Evolutionary conservation across 2,888 invertebrate species (phyloP), one percentile per base, ranked within the genome.

Genomic region (Hirtodrosophila histrioides): DNA sequence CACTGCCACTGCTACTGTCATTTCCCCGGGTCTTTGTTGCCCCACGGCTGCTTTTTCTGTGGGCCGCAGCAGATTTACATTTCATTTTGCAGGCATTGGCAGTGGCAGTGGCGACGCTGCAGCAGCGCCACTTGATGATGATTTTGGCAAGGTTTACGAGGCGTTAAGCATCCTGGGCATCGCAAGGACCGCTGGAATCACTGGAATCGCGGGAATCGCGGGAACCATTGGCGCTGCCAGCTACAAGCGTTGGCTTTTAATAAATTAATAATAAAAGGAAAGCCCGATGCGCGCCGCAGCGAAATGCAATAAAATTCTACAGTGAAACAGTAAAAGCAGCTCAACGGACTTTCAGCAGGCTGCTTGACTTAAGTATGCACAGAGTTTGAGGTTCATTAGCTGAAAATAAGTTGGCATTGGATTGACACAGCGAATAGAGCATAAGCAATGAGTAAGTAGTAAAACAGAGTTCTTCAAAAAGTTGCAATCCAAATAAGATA

Each of bases 61-160:
- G 50, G 54, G 56, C 66, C 64, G 63, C 58, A 55, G 62, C 69
- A 65, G 86, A 86, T 84, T 84, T 84, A 86, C 88, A 82, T 84
- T 86, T 82, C 72, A 82, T 82, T 31, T 87, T 82, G 62, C 69
- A 24, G 53, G 41, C 62, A 6, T 4, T 31, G 31, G 27, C 27
- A 27, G 27, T 27, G 27, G 27, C 27, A 27, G 31, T 31, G 31
- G 31, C 31, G 7, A 31, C 31, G 48, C 55, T 43, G 72, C 72
- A 43, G 61, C 63, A 33, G 39, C 55, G 43, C 29, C 36, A 36
- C 54, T 49, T 46, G 66, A 56, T 70, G 78, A 81, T 81, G 73
- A 85, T 78, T 85, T 81, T 66, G 73, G 70, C 63, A 67, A 70
- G 82, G 73, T 81, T 83, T 85, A 87, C 85, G 87, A 85, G 73